Evolutionary conservation across 2,888 invertebrate genomes (phyloP).

Genomic region (Pasiphila rectangulata): DNA sequence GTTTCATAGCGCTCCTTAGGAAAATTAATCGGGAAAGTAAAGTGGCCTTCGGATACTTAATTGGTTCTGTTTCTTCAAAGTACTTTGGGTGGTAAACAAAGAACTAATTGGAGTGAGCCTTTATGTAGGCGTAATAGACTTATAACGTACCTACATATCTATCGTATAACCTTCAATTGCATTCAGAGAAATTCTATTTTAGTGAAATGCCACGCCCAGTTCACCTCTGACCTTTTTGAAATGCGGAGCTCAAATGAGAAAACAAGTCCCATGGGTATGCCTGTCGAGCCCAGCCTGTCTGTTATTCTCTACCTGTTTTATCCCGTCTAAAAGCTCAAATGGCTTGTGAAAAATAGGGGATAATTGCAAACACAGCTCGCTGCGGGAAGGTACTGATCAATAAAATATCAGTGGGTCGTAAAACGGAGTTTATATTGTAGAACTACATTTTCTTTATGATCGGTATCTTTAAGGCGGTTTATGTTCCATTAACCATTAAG

Average conservation of each 20-base stretch:
- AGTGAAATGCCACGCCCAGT: slow-evolving; percentile 42
- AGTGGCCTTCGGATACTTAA: slow-evolving; percentile 63
- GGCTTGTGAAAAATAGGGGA: slow-evolving; percentile 31
- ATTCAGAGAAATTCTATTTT: slow-evolving; percentile 36
- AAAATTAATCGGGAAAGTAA: slow-evolving; percentile 70
- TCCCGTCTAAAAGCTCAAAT: slow-evolving; percentile 32
- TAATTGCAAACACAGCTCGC: slow-evolving; percentile 23
- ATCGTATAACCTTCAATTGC: slow-evolving; percentile 33
- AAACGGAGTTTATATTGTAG: slow-evolving; percentile 28
- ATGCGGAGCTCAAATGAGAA: slow-evolving; percentile 35
- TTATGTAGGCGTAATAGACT: slow-evolving; percentile 29
- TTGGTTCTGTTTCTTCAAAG: slow-evolving; percentile 55
- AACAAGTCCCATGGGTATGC: slow-evolving; percentile 33
- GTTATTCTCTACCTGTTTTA: slow-evolving; percentile 28
- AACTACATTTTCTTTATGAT: slow-evolving; percentile 28
- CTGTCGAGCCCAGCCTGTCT: slow-evolving; percentile 27
- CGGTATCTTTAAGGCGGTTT: slow-evolving; percentile 25
- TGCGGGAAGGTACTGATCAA: slow-evolving; percentile 24
- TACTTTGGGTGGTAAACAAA: slow-evolving; percentile 47
- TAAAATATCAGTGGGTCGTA: slow-evolving; percentile 31
- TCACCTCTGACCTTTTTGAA: slow-evolving; percentile 41
- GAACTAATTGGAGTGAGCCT: slow-evolving; percentile 43
- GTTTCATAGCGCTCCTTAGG: slow-evolving; percentile 48
- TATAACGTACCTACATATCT: slow-evolving; percentile 16
- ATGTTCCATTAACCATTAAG: slow-evolving; percentile 26